phyloP scores from a whole-genome alignment of 2,888 invertebrate genomes.

The Tuta absoluta region DNA sequence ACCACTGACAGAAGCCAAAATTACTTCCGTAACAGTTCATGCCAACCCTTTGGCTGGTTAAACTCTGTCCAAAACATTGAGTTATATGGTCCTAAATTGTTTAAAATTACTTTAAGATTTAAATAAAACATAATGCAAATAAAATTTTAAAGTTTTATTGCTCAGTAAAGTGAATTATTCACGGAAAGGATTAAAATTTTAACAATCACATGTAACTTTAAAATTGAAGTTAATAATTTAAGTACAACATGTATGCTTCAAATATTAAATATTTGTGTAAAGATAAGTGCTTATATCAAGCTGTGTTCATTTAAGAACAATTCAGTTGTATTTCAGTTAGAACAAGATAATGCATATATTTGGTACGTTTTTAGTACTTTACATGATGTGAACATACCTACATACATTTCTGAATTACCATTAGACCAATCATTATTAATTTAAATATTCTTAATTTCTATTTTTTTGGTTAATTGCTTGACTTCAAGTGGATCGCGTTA shows the following conservation, averaged over 20 bases:
- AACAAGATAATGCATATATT: not conserved
- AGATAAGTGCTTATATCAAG: constrained; percentile 12
- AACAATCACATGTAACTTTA: constrained; percentile 14
- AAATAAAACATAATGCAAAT: constrained; percentile 7
- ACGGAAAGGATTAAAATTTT: constrained; percentile 9
- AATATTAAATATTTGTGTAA: constrained; percentile 3
- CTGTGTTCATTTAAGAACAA: not conserved
- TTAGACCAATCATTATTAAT: constrained; percentile 11
- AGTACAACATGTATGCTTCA: not conserved
- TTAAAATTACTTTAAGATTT: not conserved
- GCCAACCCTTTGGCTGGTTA: constrained; percentile 97
- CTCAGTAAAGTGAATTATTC: constrained; percentile 11
- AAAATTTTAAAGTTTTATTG: constrained; percentile 8
- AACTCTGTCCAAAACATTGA: no score
- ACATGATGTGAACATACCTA: not conserved
- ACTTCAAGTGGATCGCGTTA: no score
- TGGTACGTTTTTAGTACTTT: not conserved
- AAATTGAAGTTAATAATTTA: constrained; percentile 13
- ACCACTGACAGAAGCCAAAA: constrained; percentile 92
- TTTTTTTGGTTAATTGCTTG: not conserved
- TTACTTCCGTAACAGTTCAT: constrained; percentile 96
- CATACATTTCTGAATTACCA: constrained; percentile 1
- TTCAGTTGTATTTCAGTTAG: not conserved
- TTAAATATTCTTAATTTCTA: not conserved
- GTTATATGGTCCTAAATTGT: not conserved